Evolutionary conservation across 2,888 invertebrate genomes (phyloP), one percentile per base, ranked within the genome.

Genomic region (Drosophila fulvimacula): DNA sequence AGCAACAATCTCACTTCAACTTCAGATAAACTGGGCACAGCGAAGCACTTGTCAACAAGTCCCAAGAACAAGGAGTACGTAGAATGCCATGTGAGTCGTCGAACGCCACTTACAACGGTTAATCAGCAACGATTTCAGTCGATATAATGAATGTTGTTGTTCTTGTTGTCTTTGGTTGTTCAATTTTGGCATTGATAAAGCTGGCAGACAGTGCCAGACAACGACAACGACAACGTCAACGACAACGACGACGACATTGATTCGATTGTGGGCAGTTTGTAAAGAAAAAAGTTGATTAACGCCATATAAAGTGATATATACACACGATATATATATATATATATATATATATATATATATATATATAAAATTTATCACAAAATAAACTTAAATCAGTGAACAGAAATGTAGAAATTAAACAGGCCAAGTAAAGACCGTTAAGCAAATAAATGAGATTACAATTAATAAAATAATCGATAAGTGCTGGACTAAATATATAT

Each of bases 391-490:
- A 82, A 88, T 88, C 81, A 80, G 77, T 77, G 72, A 66, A 72
- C 74, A 69, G 64, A 79, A 63, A 63, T 67, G 68, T 69, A 55
- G 67, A 64, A 76, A 74, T 71, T 69, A 69, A 76, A 73, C 70
- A 64, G 73, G 67, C 61, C 55, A 68, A 78, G 59, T 41, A 49
- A 52, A 68, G 61, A 55, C 76, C 64, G 67, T 53, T 67, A 78
- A 77, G 70, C 61, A 80, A 88, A 88, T 73, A 89, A 87, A 83
- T 79, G 81, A 87, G 84, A 89, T 85, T 85, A 87, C 84, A 85
- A 79, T 87, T 85, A 89, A 83, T 85, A 85, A 84, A 89, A 87
- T 81, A 85, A 83, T 87, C 89, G 81, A 86, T 85, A 86, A 86
- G 84, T 86, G 84, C 56, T 48, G 39, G 27, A 32, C 59, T 56